Evolutionary conservation across 92 coral and sea anemone species (phyloP), one percentile per base, ranked within the genome.

Genomic region (Isaurus tuberculatus): DNA sequence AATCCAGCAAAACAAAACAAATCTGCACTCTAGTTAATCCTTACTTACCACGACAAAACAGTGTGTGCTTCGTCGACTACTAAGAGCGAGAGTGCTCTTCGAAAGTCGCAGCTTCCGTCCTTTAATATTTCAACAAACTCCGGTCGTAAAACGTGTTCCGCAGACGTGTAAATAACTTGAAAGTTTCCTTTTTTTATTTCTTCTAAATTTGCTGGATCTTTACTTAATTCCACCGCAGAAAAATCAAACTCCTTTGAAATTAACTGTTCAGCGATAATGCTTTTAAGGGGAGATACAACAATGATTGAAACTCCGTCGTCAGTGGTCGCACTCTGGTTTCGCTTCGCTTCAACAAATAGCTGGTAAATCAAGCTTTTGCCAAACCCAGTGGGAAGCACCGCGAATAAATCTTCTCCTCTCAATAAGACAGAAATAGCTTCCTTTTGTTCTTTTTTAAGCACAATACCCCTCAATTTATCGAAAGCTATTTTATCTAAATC

Each of bases 1-100:
- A 68, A 8, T 40, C 48, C 26, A 68, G 28, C n/a, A n/a, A n/a
- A n/a, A n/a, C 14, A 40, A 68, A 32, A 20, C 9, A 68, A 68
- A 68, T 3, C 43, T 10, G 72, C 17, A 14, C 61, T 53, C 3
- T 20, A 31, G 72, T 32, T 8, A 19, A 30, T 42, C 37, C 43
- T 3, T 73, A 25, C 60, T 1, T 19, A 73, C 79, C 60, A 63
- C 20, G 84, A 58, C 11, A 17, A 37, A 36, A 79, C 84, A 30
- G 84, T 79, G 84, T 79, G 84, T 25, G 84, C 65, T 27, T 57
- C 29, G 25, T 19, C 65, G 22, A 57, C 65, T 22, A 57, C 65
- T 19, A 57, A n/a, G 65, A n/a, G 65, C 29, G 27, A 57, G 65
- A n/a, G 27, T 57, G 65, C 65, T 57, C 64, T 19, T 57, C 27